Base-by-base conservation (phyloP, 1,140 invertebrate species). In the Ooceraea biroi region DNA sequence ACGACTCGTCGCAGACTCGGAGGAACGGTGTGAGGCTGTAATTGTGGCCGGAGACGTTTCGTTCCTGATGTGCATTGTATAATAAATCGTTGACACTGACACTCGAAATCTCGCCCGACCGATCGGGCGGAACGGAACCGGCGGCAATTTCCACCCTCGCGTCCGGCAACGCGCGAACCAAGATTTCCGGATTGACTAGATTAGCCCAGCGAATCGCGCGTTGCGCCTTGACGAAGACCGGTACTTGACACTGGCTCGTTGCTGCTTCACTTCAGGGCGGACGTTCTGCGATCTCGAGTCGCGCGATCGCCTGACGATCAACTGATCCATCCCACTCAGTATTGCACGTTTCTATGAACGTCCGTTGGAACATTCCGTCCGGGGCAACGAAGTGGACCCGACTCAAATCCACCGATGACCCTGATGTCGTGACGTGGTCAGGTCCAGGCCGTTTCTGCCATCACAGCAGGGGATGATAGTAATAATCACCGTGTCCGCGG, bases 401-500 rank as follows among this genome's bases (percentile, higher is more conserved):
- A 3, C n/a, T 61, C 36, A 2, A 7, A 36, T 36, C 36, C 36
- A 7, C 36, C 36, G 2, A 36, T 36, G 36, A 36, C 7, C 36
- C 36, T 36, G 36, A 7, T 2, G 36, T 36, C 36, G 7, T 7
- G 36, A 36, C 36, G 36, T 48, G 61, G 11, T 17, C 48, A 22
- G 30, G 36, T 68, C 50, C 76, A 82, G 17, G 86, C 76, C 84
- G 61, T 71, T 85, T 94, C 93, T 93, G 93, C 92, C 92, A 94
- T 94, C 93, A 94, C 91, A 92, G 93, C 89, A 92, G 71, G 46
- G 91, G 65, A 80, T 92, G 91, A 83, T 92, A 92, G 88, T 93
- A 36, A 36, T 36, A 36, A 36, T 36, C 36, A 36, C 2, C 90
- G 77, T 88, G 82, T 86, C 85, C 88, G 90, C 90, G 89, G 80